Evolutionary conservation across 2,888 invertebrate genomes (phyloP), one percentile per base, ranked within the genome.

Genomic region (Lamproptera curius): DNA sequence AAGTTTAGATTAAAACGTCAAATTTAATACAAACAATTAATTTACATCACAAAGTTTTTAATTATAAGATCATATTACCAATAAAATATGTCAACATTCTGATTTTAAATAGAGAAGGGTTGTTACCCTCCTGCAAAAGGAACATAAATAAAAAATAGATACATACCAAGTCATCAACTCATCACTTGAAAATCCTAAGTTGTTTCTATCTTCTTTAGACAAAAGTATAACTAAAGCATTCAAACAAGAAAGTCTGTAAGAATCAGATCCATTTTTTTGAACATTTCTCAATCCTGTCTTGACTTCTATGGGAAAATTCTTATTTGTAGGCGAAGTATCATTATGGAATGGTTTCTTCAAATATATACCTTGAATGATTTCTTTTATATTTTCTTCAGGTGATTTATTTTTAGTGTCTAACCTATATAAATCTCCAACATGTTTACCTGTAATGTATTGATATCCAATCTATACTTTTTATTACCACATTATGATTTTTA

Each of bases 191-290:
- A 94, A 94, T 39, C 94, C 94, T 62, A 94, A 89, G 61, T 90
- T 89, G 55, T 76, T 78, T 62, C 89, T 89, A 60, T 92, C 91
- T 69, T 91, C 89, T 71, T 91, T 91, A 65, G 89, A 86, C 57
- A 93, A 85, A 57, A 97, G 89, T 69, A 95, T 95, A 47, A 96
- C 95, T 81, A 97, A 92, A 53, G 93, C 94, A 89, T 97, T 97
- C 65, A 97, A 90, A 77, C 96, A 95, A 58, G 94, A 94, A 60
- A 97, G 89, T 73, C 94, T 93, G 72, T 93, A 93, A 54, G 91
- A 92, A 77, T 95, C 95, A 51, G 93, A 91, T 52, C 93, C 89
- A 68, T 89, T 90, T 66, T 90, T 90, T 58, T 91, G 91, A 51
- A 91, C 69, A 68, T 90, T 89, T 50, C 86, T 86, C 46, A 92